A percentile compares a stretch with the other conserved stretches of the same genome.
These are phyloP conservation scores for Stomatorhinus walkeri DNA, from an alignment of 2,797 vertebrate genomes.

Conservation along the genomic window DNA sequence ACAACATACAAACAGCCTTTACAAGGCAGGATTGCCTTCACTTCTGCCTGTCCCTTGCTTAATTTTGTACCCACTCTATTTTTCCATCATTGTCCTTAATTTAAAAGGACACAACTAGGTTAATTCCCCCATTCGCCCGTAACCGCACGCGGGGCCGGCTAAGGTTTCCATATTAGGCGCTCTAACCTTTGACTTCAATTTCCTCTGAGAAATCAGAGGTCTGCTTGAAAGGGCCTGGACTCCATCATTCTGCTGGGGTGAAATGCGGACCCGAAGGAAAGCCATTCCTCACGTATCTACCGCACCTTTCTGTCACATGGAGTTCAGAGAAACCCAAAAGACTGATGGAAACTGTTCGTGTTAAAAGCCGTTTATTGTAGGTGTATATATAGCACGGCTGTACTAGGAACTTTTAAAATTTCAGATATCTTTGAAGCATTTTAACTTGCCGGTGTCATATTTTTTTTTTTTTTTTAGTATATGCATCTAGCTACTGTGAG, in stretches of 20 bases:
- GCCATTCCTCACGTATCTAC: conserved; percentile 21
- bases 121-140: conserved; percentile 48
- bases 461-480: neutral
- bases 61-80: conserved; percentile 34
- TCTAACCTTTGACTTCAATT: conserved; percentile 65
- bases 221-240: conserved; percentile 45
- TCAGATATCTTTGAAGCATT: neutral
- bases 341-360: neutral
- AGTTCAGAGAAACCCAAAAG: neutral
- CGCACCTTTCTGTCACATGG: conserved; percentile 35
- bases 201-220: conserved; percentile 56
- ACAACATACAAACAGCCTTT: neutral
- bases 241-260: conserved; percentile 29
- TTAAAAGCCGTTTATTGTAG: neutral
- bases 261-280: conserved; percentile 34
- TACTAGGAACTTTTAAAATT: neutral
- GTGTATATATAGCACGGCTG: neutral
- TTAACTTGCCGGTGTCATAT: neutral
- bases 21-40: conserved; percentile 3
- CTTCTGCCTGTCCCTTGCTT: conserved; percentile 27
- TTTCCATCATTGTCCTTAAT: conserved; percentile 36
- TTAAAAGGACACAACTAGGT: conserved; percentile 45
- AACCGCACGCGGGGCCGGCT: conserved; percentile 44
- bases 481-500: neutral
- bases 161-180: conserved; percentile 47